These are phyloP conservation scores for Lepus oiostolus DNA, from an alignment of 2,797 vertebrate species.

Conservation along the genomic window DNA sequence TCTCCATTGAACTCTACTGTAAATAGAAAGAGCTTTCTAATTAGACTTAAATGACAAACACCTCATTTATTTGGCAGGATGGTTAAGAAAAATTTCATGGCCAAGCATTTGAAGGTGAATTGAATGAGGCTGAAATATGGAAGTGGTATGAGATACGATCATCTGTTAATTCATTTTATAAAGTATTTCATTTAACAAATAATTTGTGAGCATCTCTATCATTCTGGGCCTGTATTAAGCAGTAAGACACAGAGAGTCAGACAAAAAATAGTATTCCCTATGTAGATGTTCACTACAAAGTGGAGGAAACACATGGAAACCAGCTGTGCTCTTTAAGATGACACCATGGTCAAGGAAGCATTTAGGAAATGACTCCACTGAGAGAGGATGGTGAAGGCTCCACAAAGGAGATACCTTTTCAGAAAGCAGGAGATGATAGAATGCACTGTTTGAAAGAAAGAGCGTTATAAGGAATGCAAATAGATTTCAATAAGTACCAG, in stretches of 20 bases:
- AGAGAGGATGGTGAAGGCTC: not conserved
- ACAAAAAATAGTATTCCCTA: not conserved
- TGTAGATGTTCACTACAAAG: not conserved
- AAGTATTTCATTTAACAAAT: not conserved
- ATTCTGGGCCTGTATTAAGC: not conserved
- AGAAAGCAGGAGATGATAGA: not conserved
- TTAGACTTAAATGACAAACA: constrained; percentile 11
- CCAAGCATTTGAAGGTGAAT: not conserved
- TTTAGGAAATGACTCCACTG: not conserved
- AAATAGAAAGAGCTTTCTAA: constrained; percentile 1
- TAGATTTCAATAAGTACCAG: not conserved
- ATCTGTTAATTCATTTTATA: not conserved
- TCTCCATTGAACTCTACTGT: not conserved
- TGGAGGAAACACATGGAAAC: not conserved
- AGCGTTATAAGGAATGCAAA: not conserved
- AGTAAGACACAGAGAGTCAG: not conserved
- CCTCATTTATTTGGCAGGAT: not conserved
- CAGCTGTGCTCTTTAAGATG: too few relatives aligned
- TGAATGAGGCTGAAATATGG: not conserved
- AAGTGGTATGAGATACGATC: not conserved
- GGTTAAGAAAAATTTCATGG: not conserved
- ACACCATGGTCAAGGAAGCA: too few relatives aligned
- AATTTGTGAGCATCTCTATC: not conserved
- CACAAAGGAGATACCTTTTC: not conserved
- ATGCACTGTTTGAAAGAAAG: not conserved